phyloP scores from a whole-genome alignment of 2,113 vertebrate genomes.

The Scomber colias region DNA sequence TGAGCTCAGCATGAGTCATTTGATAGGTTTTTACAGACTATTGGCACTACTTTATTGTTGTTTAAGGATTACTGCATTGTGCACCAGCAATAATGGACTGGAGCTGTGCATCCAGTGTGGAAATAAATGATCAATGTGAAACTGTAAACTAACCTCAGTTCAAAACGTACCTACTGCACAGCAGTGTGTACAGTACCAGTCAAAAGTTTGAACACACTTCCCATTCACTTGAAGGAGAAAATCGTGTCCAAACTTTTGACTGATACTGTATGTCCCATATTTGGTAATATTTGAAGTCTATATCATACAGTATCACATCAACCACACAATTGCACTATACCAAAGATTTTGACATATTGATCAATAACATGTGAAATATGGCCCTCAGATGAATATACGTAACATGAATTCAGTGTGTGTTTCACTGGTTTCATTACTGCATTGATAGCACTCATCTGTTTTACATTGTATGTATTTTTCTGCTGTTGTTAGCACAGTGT shows the following conservation, averaged over 20 bases:
- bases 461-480: neutral
- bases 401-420: constrained; percentile 18
- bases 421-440: constrained; percentile 31
- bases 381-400: constrained; percentile 1
- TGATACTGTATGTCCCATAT: constrained; percentile 6
- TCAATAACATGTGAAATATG: constrained; percentile 16
- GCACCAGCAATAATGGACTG: constrained; percentile 25
- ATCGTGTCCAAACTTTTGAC: too few relatives aligned
- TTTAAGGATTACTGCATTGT: constrained; percentile 32
- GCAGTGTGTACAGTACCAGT: neutral
- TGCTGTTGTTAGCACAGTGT: constrained; percentile 27
- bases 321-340: neutral
- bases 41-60: constrained; percentile 22
- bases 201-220: too few relatives aligned
- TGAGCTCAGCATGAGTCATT: constrained; percentile 25
- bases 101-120: constrained; percentile 21
- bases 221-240: neutral
- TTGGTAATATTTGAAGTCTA: constrained; percentile 29
- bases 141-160: constrained; percentile 12
- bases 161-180: neutral
- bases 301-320: neutral
- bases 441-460: constrained; percentile 12
- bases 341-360: constrained; percentile 4
- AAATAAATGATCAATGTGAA: constrained; percentile 32
- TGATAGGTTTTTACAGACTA: constrained; percentile 21